Evolutionary conservation across 2,888 invertebrate species (phyloP), one percentile per base, ranked within the genome.

Genomic region (Nomada hirtipes): DNA sequence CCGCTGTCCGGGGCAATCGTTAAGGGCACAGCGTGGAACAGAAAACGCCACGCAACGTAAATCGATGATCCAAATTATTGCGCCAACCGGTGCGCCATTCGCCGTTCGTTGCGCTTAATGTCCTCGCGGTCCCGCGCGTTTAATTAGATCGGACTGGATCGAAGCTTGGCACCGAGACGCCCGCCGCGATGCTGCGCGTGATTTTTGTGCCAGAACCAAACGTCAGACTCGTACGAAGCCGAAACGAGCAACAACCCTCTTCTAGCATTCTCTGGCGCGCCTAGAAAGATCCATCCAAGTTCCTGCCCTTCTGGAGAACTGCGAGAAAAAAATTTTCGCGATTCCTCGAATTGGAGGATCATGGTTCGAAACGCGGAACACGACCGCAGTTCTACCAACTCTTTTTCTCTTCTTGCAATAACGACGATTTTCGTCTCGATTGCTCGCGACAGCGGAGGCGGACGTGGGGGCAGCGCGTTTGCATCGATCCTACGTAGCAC

Each of bases 361-460:
- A 26, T 53, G 61, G 68, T 23, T 44, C 79, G 69, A 42, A 42
- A 73, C 60, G 73, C 47, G 52, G 76, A 65, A 69, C 65, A 52
- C 36, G 29, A 4, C 29, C 0, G 7, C 36, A 7, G 36, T 36
- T 36, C 36, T 7, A 36, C 36, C 4, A 7, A 36, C 36, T 36
- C 7, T 36, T 7, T 36, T 36, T 7, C 0, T 7, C 36, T 7
- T 36, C 7, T 7, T 36, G 7, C 7, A 36, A 7, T 7, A 53
- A 60, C 29, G 79, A 83, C 69, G 76, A 85, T 87, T 82, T 83
- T 83, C 71, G 65, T 86, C 55, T 57, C 26, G 69, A 47, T 29
- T 26, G 61, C 47, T 18, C 29, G 42, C 36, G 55, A 23, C 10
- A n/a, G 26, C 0, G 55, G 61, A 23, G 20, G 63, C 55, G 44